Evolutionary conservation across 2,113 vertebrate species (phyloP).

Genomic region (Atherinomorus stipes): DNA sequence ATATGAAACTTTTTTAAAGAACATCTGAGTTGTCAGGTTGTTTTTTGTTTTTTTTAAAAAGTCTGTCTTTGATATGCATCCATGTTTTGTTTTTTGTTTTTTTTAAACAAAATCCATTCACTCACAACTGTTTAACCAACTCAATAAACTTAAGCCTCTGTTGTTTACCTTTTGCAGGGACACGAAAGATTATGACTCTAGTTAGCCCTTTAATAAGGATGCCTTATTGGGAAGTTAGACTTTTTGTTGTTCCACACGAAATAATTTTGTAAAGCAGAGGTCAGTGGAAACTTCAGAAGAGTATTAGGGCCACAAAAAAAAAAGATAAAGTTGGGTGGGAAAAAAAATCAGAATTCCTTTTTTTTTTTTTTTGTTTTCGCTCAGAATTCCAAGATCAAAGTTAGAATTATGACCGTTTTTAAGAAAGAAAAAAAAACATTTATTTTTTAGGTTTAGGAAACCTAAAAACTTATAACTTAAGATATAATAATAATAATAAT

Average conservation of each 20-base stretch:
- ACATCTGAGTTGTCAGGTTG: neutral
- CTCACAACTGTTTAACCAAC: constrained; percentile 1
- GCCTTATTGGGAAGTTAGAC: constrained; percentile 10
- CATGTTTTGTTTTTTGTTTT: too few species aligned
- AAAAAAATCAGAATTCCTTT: too few species aligned
- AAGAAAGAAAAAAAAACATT: too few species aligned
- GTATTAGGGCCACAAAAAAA: too few species aligned
- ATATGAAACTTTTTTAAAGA: neutral
- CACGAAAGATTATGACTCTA: neutral
- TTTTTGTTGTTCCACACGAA: neutral
- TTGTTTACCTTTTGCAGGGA: neutral
- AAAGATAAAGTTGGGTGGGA: too few species aligned
- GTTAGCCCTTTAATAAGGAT: neutral
- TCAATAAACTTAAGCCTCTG: neutral
- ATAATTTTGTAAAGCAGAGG: neutral
- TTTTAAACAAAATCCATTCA: neutral
- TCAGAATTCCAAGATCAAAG: too few species aligned
- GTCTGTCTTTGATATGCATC: constrained; percentile 6
- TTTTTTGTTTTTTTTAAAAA: constrained; percentile 5
- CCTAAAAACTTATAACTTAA: too few species aligned
- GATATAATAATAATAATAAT: too few species aligned
- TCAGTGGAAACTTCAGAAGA: too few species aligned
- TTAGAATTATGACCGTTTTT: too few species aligned
- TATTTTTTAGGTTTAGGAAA: too few species aligned
- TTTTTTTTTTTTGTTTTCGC: too few species aligned